Evolutionary conservation across 2,113 vertebrate genomes (phyloP), one percentile per base, ranked within the genome.

Genomic region (Lates calcarifer): DNA sequence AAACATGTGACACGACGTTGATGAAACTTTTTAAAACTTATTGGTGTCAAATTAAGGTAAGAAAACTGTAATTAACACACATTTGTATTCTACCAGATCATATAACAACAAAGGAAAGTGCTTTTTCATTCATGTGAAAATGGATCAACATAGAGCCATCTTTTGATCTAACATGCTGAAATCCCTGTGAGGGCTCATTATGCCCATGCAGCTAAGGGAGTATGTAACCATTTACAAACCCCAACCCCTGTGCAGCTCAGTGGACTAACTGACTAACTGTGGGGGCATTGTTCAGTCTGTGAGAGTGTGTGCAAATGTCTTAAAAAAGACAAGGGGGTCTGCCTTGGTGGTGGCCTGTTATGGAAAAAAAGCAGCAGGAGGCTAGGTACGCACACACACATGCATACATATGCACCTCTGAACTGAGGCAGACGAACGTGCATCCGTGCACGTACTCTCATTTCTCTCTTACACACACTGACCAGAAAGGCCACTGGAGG

Each of bases 221-320:
- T 87, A 85, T 90, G 87, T 78, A 70, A 87, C 65, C 78, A 83
- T 86, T 90, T 80, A 79, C 57, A 88, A 79, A 81, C 76, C 80
- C 58, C 60, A 83, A 81, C 64, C 77, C 55, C 75, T 71, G 74
- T 62, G 74, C 72, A 82, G 74, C 72, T 67, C 75, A 60, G 67
- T 37, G 75, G 79, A 83, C 76, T 66, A 63, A 39, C 82, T 63
- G 37, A 89, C 74, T 64, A 56, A 89, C 91, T 93, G 87, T 89
- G 77, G 82, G 67, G 74, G 87, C 91, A 91, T 92, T 93, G 90
- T 94, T 93, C 90, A 65, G 60, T 35, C 81, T 73, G 45, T 67
- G 76, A 78, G 69, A 79, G 18, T 77, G 82, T 89, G 83, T 70
- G 73, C 70, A 76, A 77, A 53, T 79, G 74, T 82, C 64, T 85